Evolutionary conservation across 1,140 invertebrate species (phyloP), one percentile per base, ranked within the genome.

Genomic region (Aporrectodea caliginosa): DNA sequence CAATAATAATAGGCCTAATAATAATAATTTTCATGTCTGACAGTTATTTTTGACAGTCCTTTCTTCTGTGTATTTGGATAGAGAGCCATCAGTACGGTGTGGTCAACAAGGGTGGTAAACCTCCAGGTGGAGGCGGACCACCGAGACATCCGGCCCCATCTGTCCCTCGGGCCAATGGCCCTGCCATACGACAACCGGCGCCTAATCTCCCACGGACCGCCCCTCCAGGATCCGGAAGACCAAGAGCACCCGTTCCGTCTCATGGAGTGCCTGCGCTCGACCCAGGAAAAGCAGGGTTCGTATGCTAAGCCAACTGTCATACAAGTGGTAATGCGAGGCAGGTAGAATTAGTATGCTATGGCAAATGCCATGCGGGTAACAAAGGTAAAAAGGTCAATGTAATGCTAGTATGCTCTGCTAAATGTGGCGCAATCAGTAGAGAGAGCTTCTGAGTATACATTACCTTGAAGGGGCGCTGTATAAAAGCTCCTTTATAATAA

Each of bases 21-120:
- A 68, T 68, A 68, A 68, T 68, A 68, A 68, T 68, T 68, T 68
- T n/a, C n/a, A n/a, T n/a, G n/a, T n/a, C n/a, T n/a, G n/a, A n/a
- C n/a, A n/a, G n/a, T n/a, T n/a, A n/a, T n/a, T n/a, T n/a, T n/a
- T n/a, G n/a, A n/a, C n/a, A n/a, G n/a, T n/a, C n/a, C n/a, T n/a
- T n/a, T n/a, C n/a, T n/a, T n/a, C n/a, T n/a, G n/a, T n/a, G n/a
- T n/a, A n/a, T n/a, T n/a, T n/a, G n/a, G n/a, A n/a, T n/a, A 58
- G 43, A 12, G 43, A 58, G 43, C 22, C 43, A 58, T 22, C 6
- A 22, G 6, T 58, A 58, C 43, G 43, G 43, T 12, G 43, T 58
- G 22, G 43, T 58, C 6, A 58, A 58, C 43, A 58, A 22, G 22
- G n/a, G n/a, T n/a, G n/a, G n/a, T n/a, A n/a, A n/a, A n/a, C 43